These are phyloP conservation scores for Gopherus evgoodei DNA, from an alignment of 2,113 vertebrate genomes.

Conservation along the genomic window DNA sequence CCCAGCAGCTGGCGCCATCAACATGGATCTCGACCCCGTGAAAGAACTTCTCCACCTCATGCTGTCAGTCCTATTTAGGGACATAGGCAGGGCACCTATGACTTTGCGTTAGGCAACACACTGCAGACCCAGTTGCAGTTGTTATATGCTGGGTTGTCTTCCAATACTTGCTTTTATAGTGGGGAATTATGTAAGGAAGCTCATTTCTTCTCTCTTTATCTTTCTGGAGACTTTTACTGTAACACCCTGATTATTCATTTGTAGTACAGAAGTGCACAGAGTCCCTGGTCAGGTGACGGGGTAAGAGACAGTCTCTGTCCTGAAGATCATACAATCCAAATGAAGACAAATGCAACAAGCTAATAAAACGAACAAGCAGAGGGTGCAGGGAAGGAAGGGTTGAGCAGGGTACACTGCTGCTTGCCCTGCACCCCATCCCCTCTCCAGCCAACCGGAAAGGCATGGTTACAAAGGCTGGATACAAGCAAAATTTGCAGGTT, in stretches of 20 bases:
- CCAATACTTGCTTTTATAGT: accelerated
- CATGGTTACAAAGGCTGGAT: background rate
- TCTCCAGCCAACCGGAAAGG: background rate
- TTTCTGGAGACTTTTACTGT: background rate
- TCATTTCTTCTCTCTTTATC: accelerated
- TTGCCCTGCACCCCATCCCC: background rate
- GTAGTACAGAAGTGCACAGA: background rate
- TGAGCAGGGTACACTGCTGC: background rate
- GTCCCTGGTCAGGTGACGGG: background rate
- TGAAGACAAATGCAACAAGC: no score
- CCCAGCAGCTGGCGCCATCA: no score
- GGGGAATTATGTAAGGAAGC: accelerated
- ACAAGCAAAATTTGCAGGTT: no score
- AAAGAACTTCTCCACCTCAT: background rate
- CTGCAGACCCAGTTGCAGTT: background rate
- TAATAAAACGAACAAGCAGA: background rate
- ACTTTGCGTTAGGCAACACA: background rate
- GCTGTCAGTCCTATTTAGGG: background rate
- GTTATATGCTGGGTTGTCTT: background rate
- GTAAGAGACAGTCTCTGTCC: background rate
- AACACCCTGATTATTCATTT: background rate
- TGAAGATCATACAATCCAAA: background rate
- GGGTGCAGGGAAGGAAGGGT: background rate
- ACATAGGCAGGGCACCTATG: background rate
- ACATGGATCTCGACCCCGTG: background rate